These are phyloP conservation scores for Hypena proboscidalis DNA, from an alignment of 2,888 invertebrate species.

Conservation along the genomic window DNA sequence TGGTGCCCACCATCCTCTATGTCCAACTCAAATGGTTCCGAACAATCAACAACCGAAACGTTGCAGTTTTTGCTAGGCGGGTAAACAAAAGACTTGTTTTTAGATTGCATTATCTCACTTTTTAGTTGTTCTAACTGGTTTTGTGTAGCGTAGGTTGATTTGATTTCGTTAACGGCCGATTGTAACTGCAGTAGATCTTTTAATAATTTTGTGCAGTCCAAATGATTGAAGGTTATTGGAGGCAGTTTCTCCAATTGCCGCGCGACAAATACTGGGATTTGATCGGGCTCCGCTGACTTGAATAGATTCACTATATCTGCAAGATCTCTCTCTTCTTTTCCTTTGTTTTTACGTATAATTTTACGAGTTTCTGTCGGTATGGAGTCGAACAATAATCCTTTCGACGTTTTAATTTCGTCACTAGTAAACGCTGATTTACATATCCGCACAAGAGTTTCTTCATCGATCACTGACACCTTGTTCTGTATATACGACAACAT, in stretches of 20 bases:
- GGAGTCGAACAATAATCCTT: not conserved
- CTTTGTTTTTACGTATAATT: not conserved
- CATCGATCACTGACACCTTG: not conserved
- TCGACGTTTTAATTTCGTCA: constrained; percentile 1
- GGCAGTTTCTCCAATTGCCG: constrained; percentile 10
- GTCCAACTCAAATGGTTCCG: no score
- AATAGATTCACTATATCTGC: constrained; percentile 1
- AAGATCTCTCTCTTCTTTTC: not conserved
- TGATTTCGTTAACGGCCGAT: no score
- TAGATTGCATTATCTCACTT: no score
- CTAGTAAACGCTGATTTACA: not conserved
- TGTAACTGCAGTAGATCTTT: not conserved
- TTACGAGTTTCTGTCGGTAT: not conserved
- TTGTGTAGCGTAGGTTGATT: no score
- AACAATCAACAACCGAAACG: no score
- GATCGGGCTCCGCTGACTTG: not conserved
- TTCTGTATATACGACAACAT: constrained; percentile 5
- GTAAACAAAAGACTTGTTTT: no score
- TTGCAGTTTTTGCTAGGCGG: no score
- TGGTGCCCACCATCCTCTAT: no score
- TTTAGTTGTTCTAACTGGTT: no score
- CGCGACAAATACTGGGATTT: constrained; percentile 10
- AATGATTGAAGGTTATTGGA: not conserved
- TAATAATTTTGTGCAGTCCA: not conserved
- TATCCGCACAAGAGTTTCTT: not conserved